Percentiles rank a stretch among this genome's conserved stretches.
These are phyloP conservation scores for Bembecia ichneumoniformis DNA, from an alignment of 2,888 invertebrate species.

Conservation along the genomic window DNA sequence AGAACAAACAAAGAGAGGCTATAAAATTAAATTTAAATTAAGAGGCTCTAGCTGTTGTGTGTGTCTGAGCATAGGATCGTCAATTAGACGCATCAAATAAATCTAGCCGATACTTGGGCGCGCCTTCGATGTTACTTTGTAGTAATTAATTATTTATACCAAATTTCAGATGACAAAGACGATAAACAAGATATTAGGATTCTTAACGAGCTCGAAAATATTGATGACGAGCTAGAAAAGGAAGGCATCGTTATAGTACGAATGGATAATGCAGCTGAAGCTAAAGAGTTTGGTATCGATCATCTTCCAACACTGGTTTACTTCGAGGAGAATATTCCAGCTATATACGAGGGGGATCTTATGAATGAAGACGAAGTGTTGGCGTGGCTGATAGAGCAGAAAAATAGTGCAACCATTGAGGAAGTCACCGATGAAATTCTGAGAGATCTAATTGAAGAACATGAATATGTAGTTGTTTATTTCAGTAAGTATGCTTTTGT, in stretches of 20 bases:
- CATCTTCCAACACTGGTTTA: conserved; percentile 89
- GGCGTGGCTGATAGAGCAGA: conserved; percentile 90
- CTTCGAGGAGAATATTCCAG: conserved; percentile 92
- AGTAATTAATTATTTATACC: neutral
- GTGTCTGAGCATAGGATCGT: no score
- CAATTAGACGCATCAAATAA: no score
- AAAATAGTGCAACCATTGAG: conserved; percentile 92
- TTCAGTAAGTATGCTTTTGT: conserved; percentile 77
- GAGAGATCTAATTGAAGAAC: conserved; percentile 86
- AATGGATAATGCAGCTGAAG: conserved; percentile 91
- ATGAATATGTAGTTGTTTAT: conserved; percentile 94
- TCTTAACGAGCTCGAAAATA: conserved; percentile 90
- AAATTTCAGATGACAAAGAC: conserved; percentile 83
- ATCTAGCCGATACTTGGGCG: no score
- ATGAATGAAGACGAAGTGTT: conserved; percentile 93
- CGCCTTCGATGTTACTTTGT: no score
- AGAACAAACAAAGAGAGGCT: no score
- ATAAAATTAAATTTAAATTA: no score
- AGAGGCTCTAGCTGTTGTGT: no score
- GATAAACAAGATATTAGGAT: conserved; percentile 91
- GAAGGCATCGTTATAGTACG: conserved; percentile 92
- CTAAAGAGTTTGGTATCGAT: conserved; percentile 91
- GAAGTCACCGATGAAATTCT: conserved; percentile 95
- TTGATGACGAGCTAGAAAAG: conserved; percentile 91
- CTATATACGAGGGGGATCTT: conserved; percentile 91